Evolutionary conservation across 53 echinoderm and acorn worm genomes (phyloP).

Genomic region (Apostichopus leukothele): DNA sequence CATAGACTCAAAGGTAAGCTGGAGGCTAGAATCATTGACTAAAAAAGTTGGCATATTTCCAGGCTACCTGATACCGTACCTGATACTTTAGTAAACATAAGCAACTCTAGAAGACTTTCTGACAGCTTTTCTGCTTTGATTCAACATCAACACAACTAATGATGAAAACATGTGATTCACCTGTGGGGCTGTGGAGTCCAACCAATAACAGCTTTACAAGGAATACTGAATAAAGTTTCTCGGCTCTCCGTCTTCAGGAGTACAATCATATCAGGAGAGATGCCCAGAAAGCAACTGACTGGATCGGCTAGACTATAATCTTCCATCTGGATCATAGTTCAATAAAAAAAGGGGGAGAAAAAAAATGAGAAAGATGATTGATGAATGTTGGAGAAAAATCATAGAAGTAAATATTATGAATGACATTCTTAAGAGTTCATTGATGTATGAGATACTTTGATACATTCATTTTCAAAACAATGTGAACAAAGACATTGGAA

Average conservation of each 20-base stretch:
- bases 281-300: conserved; percentile 76
- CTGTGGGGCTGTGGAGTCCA: conserved; percentile 88
- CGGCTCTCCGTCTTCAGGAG: conserved; percentile 58
- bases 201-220: conserved; percentile 82
- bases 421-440: no score
- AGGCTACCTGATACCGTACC: no score
- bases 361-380: not conserved
- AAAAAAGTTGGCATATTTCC: not conserved
- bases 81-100: no score
- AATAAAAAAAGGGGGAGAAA: not conserved
- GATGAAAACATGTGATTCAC: conserved; percentile 45
- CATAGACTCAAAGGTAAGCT: no score
- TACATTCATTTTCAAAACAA: no score
- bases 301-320: conserved; percentile 83
- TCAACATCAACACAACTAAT: not conserved
- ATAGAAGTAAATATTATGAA: no score
- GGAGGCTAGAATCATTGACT: no score
- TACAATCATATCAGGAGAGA: conserved; percentile 81
- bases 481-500: no score
- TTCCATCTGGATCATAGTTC: conserved; percentile 36
- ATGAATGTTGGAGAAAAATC: no score
- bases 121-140: no score
- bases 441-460: no score
- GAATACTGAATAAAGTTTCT: conserved; percentile 84
- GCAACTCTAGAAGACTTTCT: no score